Evolutionary conservation across 2,888 invertebrate genomes (phyloP).

Genomic region (Mesodorylaimus sp.): DNA sequence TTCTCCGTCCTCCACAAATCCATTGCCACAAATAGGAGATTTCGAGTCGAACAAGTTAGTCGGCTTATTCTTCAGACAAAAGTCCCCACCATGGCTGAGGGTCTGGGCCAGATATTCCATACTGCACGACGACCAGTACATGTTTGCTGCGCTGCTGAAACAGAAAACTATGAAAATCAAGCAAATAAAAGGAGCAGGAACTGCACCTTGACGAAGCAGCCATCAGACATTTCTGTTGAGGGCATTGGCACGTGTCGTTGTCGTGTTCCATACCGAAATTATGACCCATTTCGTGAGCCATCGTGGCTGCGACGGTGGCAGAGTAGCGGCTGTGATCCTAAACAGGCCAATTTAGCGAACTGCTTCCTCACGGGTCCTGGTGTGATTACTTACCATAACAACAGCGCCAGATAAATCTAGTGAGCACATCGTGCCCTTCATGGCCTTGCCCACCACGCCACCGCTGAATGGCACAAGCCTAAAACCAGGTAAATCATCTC

Average conservation of each 20-base stretch:
- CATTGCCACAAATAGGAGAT: slow-evolving; percentile 84
- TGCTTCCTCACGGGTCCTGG: too few species aligned
- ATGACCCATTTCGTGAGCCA: slow-evolving; percentile 97
- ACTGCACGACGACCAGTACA: slow-evolving; percentile 89
- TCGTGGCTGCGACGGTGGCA: slow-evolving; percentile 78
- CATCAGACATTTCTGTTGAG: slow-evolving; percentile 72
- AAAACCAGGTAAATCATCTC: slow-evolving; percentile 11
- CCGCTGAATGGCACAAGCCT: slow-evolving; percentile 47
- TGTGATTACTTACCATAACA: slow-evolving; percentile 50
- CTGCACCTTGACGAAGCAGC: slow-evolving; percentile 77
- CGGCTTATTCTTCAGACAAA: slow-evolving; percentile 75
- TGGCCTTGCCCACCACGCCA: slow-evolving; percentile 90
- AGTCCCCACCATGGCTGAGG: slow-evolving; percentile 89
- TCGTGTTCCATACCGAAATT: slow-evolving; percentile 99
- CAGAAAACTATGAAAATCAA: too few species aligned
- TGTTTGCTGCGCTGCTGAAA: too few species aligned
- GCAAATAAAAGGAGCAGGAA: too few species aligned
- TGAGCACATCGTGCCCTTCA: slow-evolving; percentile 71
- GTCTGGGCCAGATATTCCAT: slow-evolving; percentile 67
- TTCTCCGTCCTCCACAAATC: slow-evolving; percentile 80
- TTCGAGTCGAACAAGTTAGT: slow-evolving; percentile 13
- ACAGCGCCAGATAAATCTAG: slow-evolving; percentile 90
- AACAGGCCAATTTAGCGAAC: background rate
- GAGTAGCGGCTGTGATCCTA: slow-evolving; percentile 41
- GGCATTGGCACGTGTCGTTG: slow-evolving; percentile 60